These are phyloP conservation scores for Henricia sp. DNA, from an alignment of 53 echinoderm and acorn worm genomes.

Conservation along the genomic window DNA sequence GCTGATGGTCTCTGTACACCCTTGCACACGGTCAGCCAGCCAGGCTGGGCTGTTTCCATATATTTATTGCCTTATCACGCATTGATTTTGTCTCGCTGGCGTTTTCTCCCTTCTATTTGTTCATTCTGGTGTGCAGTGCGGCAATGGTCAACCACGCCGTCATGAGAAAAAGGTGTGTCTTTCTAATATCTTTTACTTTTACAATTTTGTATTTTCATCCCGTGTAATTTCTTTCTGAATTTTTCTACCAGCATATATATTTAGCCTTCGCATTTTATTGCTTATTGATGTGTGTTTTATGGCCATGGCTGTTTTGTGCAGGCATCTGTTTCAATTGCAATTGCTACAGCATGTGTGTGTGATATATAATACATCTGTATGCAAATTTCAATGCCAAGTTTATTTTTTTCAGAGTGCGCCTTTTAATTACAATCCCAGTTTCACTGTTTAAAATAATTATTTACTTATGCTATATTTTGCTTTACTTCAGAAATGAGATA, in stretches of 20 bases:
- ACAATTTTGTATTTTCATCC: neutral
- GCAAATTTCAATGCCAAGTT: no score
- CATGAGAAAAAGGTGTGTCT: constrained; percentile 51
- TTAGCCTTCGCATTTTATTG: neutral
- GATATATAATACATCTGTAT: no score
- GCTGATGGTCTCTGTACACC: neutral
- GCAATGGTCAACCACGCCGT: constrained; percentile 30
- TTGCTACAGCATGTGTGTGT: no score
- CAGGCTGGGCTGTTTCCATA: neutral
- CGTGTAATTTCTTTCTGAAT: neutral
- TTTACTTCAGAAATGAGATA: no score
- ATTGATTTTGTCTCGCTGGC: constrained; percentile 2
- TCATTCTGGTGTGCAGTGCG: neutral
- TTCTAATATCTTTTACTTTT: neutral
- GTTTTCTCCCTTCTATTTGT: neutral
- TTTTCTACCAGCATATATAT: neutral
- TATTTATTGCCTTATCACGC: constrained; percentile 5
- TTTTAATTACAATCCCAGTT: no score
- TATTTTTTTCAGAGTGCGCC: no score
- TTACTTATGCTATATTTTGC: no score
- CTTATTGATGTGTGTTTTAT: no score
- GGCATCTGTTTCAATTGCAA: no score
- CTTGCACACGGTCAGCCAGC: neutral
- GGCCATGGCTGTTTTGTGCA: no score
- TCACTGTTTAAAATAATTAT: no score